phyloP scores from a whole-genome alignment of 2,113 vertebrate genomes.

The Cyanoramphus novaezelandiae region DNA sequence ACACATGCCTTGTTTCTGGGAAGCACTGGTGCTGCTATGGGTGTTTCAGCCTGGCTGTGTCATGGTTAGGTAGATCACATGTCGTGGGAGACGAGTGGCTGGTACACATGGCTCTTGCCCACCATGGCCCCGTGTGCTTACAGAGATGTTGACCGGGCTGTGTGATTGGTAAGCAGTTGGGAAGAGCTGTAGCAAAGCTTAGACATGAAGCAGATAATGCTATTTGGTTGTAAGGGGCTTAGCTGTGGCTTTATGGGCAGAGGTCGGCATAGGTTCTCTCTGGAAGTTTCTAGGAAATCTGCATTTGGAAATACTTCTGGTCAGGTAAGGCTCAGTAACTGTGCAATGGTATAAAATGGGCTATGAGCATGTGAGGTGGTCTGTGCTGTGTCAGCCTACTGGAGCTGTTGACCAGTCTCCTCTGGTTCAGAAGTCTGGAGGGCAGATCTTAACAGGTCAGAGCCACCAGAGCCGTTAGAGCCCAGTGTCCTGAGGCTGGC shows the following conservation, averaged over 20 bases:
- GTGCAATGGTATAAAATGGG: background rate
- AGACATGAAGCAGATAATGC: background rate
- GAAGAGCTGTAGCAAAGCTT: background rate
- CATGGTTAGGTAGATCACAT: background rate
- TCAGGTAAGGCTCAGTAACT: background rate
- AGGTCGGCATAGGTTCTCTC: background rate
- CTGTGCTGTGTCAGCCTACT: background rate
- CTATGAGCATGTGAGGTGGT: rapidly evolving
- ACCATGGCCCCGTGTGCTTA: rapidly evolving
- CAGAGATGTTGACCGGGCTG: rapidly evolving
- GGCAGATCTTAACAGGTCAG: background rate
- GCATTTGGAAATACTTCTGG: background rate
- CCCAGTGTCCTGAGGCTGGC: background rate
- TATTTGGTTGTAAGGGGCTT: background rate
- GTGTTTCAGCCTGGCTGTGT: background rate
- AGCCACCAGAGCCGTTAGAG: background rate
- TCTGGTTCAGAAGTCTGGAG: background rate
- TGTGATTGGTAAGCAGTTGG: background rate
- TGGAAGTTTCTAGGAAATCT: background rate
- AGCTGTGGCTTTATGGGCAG: background rate
- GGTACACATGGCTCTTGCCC: background rate
- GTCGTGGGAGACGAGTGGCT: background rate
- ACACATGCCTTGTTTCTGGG: background rate
- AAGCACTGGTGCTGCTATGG: background rate
- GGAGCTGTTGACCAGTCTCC: background rate